Evolutionary conservation across 1,140 invertebrate genomes (phyloP).

Genomic region (Tetragonula clypearis): DNA sequence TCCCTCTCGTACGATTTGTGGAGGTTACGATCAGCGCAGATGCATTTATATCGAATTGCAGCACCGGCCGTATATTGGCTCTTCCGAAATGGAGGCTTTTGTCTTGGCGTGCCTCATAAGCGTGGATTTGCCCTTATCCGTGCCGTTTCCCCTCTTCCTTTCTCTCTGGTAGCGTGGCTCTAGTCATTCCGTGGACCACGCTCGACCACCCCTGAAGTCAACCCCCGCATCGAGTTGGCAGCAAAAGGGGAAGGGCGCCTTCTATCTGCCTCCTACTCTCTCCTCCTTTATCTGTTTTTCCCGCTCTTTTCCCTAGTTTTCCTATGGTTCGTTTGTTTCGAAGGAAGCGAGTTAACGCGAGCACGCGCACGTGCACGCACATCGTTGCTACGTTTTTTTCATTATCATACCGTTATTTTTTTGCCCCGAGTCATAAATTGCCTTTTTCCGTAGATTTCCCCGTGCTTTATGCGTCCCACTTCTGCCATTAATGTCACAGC

Average conservation of each 20-base stretch:
- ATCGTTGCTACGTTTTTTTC: conserved; percentile 69
- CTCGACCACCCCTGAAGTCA: conserved; percentile 76
- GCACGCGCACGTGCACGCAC: conserved; percentile 45
- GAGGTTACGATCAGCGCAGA: conserved; percentile 75
- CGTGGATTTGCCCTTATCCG: conserved; percentile 79
- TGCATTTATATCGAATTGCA: conserved; percentile 81
- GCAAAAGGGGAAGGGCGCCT: conserved; percentile 41
- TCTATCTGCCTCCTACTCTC: conserved; percentile 38
- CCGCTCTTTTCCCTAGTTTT: conserved; percentile 31
- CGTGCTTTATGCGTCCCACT: conserved; percentile 77
- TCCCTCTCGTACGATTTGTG: conserved; percentile 52
- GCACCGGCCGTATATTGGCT: conserved; percentile 75
- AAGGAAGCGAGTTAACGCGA: conserved; percentile 67
- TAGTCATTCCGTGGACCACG: conserved; percentile 67
- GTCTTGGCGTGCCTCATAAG: conserved; percentile 79
- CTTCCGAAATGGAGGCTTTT: conserved; percentile 78
- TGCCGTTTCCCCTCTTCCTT: conserved; percentile 50
- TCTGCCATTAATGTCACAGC: conserved; percentile 75
- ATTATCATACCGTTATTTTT: conserved; percentile 79
- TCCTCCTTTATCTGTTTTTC: not conserved
- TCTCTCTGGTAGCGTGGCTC: conserved; percentile 37
- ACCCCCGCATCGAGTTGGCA: conserved; percentile 62
- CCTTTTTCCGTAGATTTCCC: conserved; percentile 73
- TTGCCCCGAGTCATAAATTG: conserved; percentile 73
- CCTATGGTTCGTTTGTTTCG: conserved; percentile 67